phyloP scores from a whole-genome alignment of 2,888 invertebrate genomes.

The Hartigia nigra region DNA sequence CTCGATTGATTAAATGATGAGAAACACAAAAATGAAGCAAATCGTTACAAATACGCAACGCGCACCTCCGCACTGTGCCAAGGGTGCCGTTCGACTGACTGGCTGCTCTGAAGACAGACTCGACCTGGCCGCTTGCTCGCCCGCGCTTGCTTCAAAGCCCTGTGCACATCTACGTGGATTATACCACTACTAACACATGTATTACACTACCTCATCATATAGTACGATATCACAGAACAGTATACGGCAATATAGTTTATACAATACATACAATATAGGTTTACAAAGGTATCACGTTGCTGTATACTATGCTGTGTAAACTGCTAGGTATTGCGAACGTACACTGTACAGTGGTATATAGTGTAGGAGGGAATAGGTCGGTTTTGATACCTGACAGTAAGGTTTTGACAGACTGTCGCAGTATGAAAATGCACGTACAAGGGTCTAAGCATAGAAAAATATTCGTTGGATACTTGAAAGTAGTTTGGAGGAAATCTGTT shows the following conservation, averaged over 20 bases:
- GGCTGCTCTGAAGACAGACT: slow-evolving; percentile 29
- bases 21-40: background rate
- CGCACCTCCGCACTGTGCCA: slow-evolving; percentile 24
- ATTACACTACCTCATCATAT: background rate
- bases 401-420: background rate
- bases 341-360: background rate
- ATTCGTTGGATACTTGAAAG: background rate
- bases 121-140: slow-evolving; percentile 32
- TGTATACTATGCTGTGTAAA: background rate
- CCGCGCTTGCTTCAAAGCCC: slow-evolving; percentile 30
- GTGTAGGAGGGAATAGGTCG: background rate
- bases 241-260: background rate
- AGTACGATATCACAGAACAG: background rate
- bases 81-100: slow-evolving; percentile 41
- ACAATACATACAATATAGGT: background rate
- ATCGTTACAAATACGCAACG: background rate
- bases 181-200: background rate
- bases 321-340: background rate
- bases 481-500: background rate
- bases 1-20: background rate
- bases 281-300: background rate
- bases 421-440: background rate
- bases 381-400: background rate
- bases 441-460: background rate
- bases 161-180: slow-evolving; percentile 2